phyloP scores from a whole-genome alignment of 2,113 vertebrate species.

The Isurus oxyrinchus region DNA sequence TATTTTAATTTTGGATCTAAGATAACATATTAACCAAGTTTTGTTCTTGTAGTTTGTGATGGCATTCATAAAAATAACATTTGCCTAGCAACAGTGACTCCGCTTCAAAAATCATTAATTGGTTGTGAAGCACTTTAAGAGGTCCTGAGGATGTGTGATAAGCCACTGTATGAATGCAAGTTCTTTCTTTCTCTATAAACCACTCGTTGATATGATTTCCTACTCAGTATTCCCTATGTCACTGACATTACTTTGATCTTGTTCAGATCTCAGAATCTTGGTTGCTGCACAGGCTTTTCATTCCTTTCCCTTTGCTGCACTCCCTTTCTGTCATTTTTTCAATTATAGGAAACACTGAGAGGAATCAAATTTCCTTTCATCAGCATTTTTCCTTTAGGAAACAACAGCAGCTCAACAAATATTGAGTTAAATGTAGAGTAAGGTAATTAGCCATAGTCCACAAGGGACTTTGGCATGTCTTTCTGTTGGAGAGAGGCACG shows the following conservation, averaged over 20 bases:
- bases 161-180: neutral
- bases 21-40: neutral
- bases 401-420: neutral
- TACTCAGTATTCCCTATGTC: neutral
- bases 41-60: neutral
- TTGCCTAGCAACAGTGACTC: neutral
- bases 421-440: neutral
- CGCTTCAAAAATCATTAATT: neutral
- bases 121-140: neutral
- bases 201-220: neutral
- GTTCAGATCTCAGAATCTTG: neutral
- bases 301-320: neutral
- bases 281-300: neutral
- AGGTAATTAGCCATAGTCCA: no score
- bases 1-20: neutral
- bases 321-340: neutral
- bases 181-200: neutral
- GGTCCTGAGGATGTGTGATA: neutral
- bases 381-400: neutral
- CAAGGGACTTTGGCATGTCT: no score
- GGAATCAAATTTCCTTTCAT: neutral
- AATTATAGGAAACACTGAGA: neutral
- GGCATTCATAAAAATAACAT: neutral
- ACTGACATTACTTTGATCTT: neutral
- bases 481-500: no score